Evolutionary conservation across 1,140 invertebrate genomes (phyloP).

Genomic region (Leguminivora glycinivorella): DNA sequence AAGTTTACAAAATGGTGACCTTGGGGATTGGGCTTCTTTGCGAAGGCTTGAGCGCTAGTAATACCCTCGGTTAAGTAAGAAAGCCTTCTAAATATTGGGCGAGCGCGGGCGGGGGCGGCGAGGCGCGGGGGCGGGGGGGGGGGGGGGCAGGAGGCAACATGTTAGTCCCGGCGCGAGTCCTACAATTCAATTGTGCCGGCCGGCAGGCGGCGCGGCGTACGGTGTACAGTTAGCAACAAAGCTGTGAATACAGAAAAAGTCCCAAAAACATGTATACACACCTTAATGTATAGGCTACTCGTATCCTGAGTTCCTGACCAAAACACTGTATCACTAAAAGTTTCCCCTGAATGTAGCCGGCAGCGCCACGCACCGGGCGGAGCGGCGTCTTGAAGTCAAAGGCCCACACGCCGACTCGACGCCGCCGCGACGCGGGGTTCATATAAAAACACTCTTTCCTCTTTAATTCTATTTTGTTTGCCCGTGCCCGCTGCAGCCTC

Average conservation of each 20-base stretch:
- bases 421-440: background rate
- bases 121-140: too few relatives aligned
- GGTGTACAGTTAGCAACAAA: too few relatives aligned
- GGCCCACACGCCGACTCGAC: background rate
- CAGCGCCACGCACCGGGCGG: too few relatives aligned
- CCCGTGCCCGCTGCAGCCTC: slow-evolving; percentile 15
- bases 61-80: background rate
- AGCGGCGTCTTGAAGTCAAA: background rate
- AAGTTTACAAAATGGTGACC: background rate
- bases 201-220: too few relatives aligned
- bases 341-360: too few relatives aligned
- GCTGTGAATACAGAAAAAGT: too few relatives aligned
- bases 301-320: too few relatives aligned
- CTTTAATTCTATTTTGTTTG: slow-evolving; percentile 37
- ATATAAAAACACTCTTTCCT: slow-evolving; percentile 36
- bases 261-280: too few relatives aligned
- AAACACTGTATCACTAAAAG: too few relatives aligned
- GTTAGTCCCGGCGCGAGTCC: background rate
- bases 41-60: background rate
- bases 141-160: background rate
- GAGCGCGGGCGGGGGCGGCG: background rate
- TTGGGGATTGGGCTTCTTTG: background rate
- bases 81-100: background rate
- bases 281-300: too few relatives aligned
- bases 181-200: too few relatives aligned